These are phyloP conservation scores for Lophotis ruficrista DNA, from an alignment of 2,113 vertebrate species.

Conservation along the genomic window DNA sequence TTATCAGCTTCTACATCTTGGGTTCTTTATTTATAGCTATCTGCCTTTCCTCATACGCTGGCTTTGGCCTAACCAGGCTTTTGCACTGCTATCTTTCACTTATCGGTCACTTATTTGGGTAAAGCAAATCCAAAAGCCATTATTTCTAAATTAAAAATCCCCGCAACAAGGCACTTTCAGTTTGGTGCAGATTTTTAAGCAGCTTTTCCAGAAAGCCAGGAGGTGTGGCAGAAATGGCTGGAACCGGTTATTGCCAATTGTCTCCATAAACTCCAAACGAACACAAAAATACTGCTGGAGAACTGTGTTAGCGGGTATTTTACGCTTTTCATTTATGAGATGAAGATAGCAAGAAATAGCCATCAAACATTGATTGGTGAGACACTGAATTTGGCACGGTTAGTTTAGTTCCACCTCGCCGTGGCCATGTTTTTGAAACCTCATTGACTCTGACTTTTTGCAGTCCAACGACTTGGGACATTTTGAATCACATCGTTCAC, in stretches of 20 bases:
- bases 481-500: neutral
- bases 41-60: neutral
- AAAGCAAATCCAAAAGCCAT: neutral
- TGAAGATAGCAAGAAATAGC: neutral
- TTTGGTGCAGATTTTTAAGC: neutral
- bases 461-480: neutral
- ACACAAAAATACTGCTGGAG: neutral
- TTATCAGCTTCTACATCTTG: neutral
- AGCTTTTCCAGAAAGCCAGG: neutral
- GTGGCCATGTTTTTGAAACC: neutral
- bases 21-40: neutral
- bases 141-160: neutral
- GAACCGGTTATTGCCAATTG: neutral
- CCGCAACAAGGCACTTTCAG: neutral
- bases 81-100: neutral
- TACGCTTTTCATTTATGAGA: neutral
- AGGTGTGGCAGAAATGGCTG: neutral
- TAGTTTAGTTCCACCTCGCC: neutral
- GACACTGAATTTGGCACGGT: rapidly evolving
- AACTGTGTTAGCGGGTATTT: neutral
- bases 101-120: neutral
- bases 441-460: neutral
- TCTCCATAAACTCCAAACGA: neutral
- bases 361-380: neutral
- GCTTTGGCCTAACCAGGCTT: neutral